Percentiles rank a stretch among this genome's conserved stretches.
Evolutionary conservation across 2,888 invertebrate species (phyloP).

Genomic region (Teleogryllus oceanicus): DNA sequence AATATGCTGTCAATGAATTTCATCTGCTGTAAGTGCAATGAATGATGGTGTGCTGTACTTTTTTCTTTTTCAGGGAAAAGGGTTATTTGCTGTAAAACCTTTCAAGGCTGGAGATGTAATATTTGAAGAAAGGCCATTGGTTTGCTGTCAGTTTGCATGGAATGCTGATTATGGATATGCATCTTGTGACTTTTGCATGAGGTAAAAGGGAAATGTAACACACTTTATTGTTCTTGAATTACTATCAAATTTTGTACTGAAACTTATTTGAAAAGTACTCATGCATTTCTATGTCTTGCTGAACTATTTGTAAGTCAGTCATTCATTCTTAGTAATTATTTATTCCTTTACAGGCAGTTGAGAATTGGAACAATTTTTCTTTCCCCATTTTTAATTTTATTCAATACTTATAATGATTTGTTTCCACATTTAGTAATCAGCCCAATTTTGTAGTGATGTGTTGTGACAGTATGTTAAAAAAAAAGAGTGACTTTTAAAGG

Average conservation of each 20-base stretch:
- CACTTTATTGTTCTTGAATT: constrained; percentile 22
- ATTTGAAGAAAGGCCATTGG: constrained; percentile 83
- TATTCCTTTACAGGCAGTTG: no score
- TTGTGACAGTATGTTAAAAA: no score
- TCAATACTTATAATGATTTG: no score
- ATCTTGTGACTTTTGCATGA: constrained; percentile 88
- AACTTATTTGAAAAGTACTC: constrained; percentile 34
- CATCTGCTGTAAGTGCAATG: background rate
- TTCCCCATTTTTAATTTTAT: no score
- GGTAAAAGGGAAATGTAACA: constrained; percentile 48
- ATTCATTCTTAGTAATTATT: no score
- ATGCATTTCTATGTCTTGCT: no score
- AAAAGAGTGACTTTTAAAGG: no score
- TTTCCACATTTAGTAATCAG: no score
- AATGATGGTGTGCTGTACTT: background rate
- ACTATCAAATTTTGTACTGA: constrained; percentile 21
- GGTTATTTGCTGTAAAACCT: constrained; percentile 68
- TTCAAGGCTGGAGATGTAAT: constrained; percentile 72
- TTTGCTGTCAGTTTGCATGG: constrained; percentile 91
- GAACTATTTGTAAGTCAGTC: no score
- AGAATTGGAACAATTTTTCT: no score
- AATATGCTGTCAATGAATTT: no score
- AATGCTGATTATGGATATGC: constrained; percentile 81
- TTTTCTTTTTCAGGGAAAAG: constrained; percentile 66
- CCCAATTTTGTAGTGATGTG: no score